Evolutionary conservation across 2,113 vertebrate species (phyloP).

Genomic region (Triplophysa siluroides): DNA sequence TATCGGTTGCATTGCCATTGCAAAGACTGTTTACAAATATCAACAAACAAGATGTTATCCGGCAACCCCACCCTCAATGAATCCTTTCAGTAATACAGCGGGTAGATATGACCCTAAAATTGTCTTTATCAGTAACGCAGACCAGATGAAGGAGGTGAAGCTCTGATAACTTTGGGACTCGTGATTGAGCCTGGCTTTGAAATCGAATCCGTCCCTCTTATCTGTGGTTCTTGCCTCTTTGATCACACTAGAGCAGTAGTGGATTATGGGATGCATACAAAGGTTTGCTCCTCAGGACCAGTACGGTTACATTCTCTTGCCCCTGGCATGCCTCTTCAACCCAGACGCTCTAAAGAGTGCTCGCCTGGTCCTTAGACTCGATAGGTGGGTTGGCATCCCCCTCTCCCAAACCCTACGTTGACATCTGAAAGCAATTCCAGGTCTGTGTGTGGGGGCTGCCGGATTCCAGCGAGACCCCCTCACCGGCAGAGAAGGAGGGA

Average conservation of each 20-base stretch:
- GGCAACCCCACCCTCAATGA: not conserved
- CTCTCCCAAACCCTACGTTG: conserved; percentile 19
- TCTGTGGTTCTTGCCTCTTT: conserved; percentile 61
- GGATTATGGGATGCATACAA: conserved; percentile 3
- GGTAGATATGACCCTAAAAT: conserved; percentile 38
- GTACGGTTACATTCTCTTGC: conserved; percentile 25
- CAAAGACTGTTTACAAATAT: conserved; percentile 48
- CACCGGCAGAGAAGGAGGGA: conserved; percentile 64
- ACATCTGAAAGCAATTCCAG: conserved; percentile 78
- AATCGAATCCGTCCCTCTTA: conserved; percentile 68
- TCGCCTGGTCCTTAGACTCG: not conserved
- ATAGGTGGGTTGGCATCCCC: conserved; percentile 52
- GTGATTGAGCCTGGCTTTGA: conserved; percentile 55
- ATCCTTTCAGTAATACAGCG: conserved; percentile 41
- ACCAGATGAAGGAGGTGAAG: conserved; percentile 61
- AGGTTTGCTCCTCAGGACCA: conserved; percentile 1
- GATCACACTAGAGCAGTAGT: conserved; percentile 56
- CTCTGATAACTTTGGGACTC: conserved; percentile 60
- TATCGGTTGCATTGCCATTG: not conserved
- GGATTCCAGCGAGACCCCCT: conserved; percentile 68
- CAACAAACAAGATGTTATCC: conserved; percentile 53
- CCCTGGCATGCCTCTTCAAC: conserved; percentile 18
- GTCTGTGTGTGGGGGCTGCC: conserved; percentile 63
- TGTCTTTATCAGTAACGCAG: conserved; percentile 35
- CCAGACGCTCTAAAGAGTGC: conserved; percentile 9